Evolutionary conservation across 2,888 invertebrate genomes (phyloP).

Genomic region (Athalia rosae): DNA sequence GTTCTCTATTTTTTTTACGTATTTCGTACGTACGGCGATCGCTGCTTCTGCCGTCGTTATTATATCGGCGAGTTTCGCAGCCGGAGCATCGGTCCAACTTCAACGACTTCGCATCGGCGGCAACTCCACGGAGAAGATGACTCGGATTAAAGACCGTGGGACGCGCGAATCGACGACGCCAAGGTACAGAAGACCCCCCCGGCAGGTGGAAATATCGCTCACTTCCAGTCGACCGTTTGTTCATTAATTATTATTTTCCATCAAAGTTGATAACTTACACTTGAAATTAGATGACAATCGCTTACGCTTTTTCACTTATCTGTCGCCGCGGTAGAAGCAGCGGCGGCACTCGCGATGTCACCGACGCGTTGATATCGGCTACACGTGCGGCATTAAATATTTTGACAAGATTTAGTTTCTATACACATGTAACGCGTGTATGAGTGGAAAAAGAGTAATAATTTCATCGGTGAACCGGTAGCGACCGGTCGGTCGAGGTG

Average conservation of each 20-base stretch:
- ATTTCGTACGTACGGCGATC: too few relatives aligned
- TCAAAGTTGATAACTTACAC: not conserved
- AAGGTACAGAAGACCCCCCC: too few relatives aligned
- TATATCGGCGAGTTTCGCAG: too few relatives aligned
- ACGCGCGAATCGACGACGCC: too few relatives aligned
- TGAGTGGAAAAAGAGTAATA: not conserved
- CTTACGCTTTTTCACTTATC: not conserved
- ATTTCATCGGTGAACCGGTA: not conserved
- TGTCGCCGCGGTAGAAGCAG: too few relatives aligned
- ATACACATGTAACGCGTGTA: not conserved
- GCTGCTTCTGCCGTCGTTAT: too few relatives aligned
- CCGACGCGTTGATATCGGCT: too few relatives aligned
- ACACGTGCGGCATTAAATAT: not conserved
- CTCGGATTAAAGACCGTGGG: too few relatives aligned
- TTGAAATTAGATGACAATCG: constrained; percentile 20
- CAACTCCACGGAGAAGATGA: too few relatives aligned
- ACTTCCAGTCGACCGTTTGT: not conserved
- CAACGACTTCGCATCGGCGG: too few relatives aligned
- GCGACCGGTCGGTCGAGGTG: not conserved
- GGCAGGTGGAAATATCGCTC: not conserved
- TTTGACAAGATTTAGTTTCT: constrained; percentile 3
- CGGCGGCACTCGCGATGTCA: too few relatives aligned
- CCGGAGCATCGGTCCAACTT: too few relatives aligned
- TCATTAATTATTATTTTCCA: not conserved
- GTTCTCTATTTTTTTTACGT: not conserved